phyloP scores from a whole-genome alignment of 1,140 invertebrate genomes.

The Panulirus ornatus region DNA sequence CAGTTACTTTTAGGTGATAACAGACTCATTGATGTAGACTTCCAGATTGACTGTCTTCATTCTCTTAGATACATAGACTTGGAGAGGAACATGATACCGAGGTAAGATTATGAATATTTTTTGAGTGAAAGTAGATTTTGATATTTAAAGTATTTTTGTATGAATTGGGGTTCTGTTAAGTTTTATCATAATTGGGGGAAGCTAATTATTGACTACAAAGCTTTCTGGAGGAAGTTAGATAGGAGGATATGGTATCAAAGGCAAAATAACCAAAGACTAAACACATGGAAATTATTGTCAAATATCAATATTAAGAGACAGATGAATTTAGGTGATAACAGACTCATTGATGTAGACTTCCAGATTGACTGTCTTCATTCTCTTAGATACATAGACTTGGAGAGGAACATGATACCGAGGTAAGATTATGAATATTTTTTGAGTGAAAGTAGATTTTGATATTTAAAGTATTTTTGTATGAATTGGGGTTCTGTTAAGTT shows the following conservation, averaged over 20 bases:
- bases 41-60: slow-evolving; percentile 84
- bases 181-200: too few species aligned
- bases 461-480: too few species aligned
- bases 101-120: slow-evolving; percentile 14
- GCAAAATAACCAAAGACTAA: too few species aligned
- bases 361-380: slow-evolving; percentile 84
- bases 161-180: too few species aligned
- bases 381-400: slow-evolving; percentile 85
- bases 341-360: slow-evolving; percentile 82
- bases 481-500: too few species aligned
- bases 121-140: too few species aligned
- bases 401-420: slow-evolving; percentile 83
- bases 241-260: too few species aligned
- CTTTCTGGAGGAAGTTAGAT: too few species aligned
- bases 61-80: slow-evolving; percentile 85
- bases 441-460: too few species aligned
- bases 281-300: too few species aligned
- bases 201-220: too few species aligned
- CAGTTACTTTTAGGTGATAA: slow-evolving; percentile 87
- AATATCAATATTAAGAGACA: too few species aligned
- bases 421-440: slow-evolving; percentile 3
- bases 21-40: slow-evolving; percentile 81
- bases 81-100: slow-evolving; percentile 84
- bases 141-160: not conserved
- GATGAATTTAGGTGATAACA: slow-evolving; percentile 85